Evolutionary conservation across 2,113 vertebrate species (phyloP).

Genomic region (Dendropsophus ebraccatus): DNA sequence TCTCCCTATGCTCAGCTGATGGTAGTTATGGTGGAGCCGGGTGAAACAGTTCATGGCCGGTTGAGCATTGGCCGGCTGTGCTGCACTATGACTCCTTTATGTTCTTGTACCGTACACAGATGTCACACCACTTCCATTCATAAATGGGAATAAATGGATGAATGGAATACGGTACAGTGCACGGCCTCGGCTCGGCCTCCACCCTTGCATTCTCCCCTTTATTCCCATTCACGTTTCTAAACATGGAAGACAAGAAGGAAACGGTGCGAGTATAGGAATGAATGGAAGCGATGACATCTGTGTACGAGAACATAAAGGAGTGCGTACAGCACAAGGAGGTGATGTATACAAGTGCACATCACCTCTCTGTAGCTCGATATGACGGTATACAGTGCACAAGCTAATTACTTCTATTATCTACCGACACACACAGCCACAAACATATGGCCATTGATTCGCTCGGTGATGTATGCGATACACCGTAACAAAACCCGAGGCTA

Average conservation of each 20-base stretch:
- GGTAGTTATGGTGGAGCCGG: too few relatives aligned
- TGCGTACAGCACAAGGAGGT: background rate
- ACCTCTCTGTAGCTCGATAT: background rate
- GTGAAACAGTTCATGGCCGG: too few relatives aligned
- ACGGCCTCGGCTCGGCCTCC: too few relatives aligned
- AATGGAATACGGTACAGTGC: too few relatives aligned
- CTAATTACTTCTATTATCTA: constrained; percentile 6
- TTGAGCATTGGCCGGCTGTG: too few relatives aligned
- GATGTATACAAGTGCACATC: background rate
- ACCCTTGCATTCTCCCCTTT: too few relatives aligned
- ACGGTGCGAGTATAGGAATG: background rate
- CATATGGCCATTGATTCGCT: background rate
- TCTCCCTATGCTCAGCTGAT: too few relatives aligned
- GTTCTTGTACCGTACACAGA: too few relatives aligned
- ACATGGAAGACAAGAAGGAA: background rate
- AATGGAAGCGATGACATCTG: background rate
- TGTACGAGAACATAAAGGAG: background rate
- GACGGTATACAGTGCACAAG: background rate
- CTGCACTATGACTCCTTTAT: too few relatives aligned
- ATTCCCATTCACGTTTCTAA: too few relatives aligned
- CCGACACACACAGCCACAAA: background rate
- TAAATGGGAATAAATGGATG: too few relatives aligned
- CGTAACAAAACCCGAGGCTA: background rate
- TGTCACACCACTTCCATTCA: too few relatives aligned
- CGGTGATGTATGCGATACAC: background rate